Evolutionary conservation across 2,113 vertebrate species (phyloP), one percentile per base, ranked within the genome.

Genomic region (Calidris pygmaea): DNA sequence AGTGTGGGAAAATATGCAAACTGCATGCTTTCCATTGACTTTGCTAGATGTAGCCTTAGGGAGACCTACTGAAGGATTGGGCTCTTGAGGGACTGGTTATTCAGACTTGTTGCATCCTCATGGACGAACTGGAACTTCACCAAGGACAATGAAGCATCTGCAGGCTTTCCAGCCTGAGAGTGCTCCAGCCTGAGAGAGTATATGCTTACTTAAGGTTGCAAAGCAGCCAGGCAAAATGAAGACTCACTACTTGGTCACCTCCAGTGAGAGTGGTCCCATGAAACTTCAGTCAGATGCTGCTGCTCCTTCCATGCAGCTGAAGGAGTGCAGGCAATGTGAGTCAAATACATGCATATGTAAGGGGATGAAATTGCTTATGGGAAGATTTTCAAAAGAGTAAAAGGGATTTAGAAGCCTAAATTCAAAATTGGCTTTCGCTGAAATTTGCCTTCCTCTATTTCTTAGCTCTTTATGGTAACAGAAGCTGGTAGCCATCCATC

Each of bases 31-130:
- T 55, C 58, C 21, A 3, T 34, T 63, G 55, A 16, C 37, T 90
- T 87, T 75, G 24, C 21, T 35, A 21, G 75, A 3, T 32, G 9
- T 20, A 59, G 8, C 43, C 39, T 48, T 21, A 9, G 15, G 35
- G 53, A 73, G 7, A 68, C 21, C 29, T 75, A 29, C n/a, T 82
- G 43, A 58, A 19, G 45, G 45, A 53, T 22, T 45, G 52, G n/a
- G 20, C 21, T 83, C 18, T 70, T 0, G 0, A 81, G 30, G 14
- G 32, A 17, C 27, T 50, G 24, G 21, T 81, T 55, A 24, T n/a
- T 76, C 73, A 68, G 16, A 48, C 17, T 80, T 43, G 22, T 26
- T 68, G 53, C 20, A 43, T 73, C 26, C 35, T 83, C 15, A n/a
- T 39, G 30, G 13, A 58, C 23, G n/a, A 89, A 41, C 21, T 13